A percentile compares a stretch with the other conserved stretches of the same genome.
Evolutionary conservation across 2,113 vertebrate species (phyloP).

Genomic region (Odobenus rosmarus): DNA sequence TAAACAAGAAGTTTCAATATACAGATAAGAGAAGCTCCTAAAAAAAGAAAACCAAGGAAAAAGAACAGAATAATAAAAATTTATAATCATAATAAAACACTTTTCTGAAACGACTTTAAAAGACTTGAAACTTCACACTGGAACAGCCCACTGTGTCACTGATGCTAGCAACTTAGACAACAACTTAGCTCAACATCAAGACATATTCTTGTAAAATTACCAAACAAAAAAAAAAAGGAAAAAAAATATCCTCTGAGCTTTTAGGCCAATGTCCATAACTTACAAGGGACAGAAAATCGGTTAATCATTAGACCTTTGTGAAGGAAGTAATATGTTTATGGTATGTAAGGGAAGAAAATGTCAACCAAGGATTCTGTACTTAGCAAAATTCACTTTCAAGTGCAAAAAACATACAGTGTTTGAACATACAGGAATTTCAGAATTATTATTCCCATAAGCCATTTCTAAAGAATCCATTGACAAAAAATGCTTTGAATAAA

Average conservation of each 20-base stretch:
- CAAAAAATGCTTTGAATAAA: background rate
- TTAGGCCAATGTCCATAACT: background rate
- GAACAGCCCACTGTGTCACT: too few species aligned
- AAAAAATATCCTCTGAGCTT: background rate
- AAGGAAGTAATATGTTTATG: background rate
- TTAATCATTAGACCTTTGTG: background rate
- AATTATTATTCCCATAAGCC: background rate
- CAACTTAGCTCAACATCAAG: too few species aligned
- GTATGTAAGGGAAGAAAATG: background rate
- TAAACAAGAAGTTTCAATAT: background rate
- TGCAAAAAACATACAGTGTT: background rate
- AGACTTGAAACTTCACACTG: background rate
- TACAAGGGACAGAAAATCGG: background rate
- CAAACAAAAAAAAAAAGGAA: background rate
- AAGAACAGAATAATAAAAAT: background rate
- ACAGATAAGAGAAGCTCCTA: background rate
- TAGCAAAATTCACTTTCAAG: background rate
- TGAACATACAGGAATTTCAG: background rate
- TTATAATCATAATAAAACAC: background rate
- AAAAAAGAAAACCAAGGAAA: background rate
- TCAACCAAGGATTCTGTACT: background rate
- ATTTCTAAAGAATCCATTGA: background rate
- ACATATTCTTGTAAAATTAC: background rate
- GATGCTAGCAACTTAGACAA: too few species aligned
- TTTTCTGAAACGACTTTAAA: background rate